A percentile compares a stretch with the other conserved stretches of the same genome.
phyloP scores from a whole-genome alignment of 2,888 invertebrate genomes.

The Dolichomitus sp. region DNA sequence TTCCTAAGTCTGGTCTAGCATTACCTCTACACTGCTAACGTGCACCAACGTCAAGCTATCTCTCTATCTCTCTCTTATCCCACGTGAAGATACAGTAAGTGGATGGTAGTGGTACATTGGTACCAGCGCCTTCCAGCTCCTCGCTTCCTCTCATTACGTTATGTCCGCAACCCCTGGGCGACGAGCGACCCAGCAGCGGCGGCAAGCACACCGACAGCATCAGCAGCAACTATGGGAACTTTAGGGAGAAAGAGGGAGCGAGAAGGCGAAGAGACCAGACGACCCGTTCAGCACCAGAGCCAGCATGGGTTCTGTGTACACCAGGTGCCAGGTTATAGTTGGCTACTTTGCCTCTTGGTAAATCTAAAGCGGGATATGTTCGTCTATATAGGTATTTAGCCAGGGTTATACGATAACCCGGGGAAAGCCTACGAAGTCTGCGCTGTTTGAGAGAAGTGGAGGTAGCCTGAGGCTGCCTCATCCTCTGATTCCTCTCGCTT shows the following conservation, averaged over 20 bases:
- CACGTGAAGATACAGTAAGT: slow-evolving; percentile 27
- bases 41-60: slow-evolving; percentile 7
- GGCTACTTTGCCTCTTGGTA: slow-evolving; percentile 77
- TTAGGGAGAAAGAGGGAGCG: neutral
- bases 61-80: slow-evolving; percentile 25
- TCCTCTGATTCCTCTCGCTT: slow-evolving; percentile 53
- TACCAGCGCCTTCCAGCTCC: slow-evolving; percentile 6
- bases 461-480: slow-evolving; percentile 53
- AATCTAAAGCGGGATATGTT: slow-evolving; percentile 72
- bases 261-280: slow-evolving; percentile 25
- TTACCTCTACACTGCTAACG: slow-evolving; percentile 67
- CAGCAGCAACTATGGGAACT: slow-evolving; percentile 31
- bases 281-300: slow-evolving; percentile 7
- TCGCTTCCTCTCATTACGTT: slow-evolving; percentile 38
- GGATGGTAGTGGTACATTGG: slow-evolving; percentile 11
- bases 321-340: slow-evolving; percentile 69
- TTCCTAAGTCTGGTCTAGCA: slow-evolving; percentile 81
- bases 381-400: neutral
- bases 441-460: slow-evolving; percentile 33
- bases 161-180: slow-evolving; percentile 69
- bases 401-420: slow-evolving; percentile 11
- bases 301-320: slow-evolving; percentile 31
- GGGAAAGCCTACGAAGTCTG: slow-evolving; percentile 53
- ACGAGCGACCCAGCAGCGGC: slow-evolving; percentile 77
- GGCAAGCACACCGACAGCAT: slow-evolving; percentile 51